phyloP scores from a whole-genome alignment of 1,140 invertebrate species.

The Nymphalis io region DNA sequence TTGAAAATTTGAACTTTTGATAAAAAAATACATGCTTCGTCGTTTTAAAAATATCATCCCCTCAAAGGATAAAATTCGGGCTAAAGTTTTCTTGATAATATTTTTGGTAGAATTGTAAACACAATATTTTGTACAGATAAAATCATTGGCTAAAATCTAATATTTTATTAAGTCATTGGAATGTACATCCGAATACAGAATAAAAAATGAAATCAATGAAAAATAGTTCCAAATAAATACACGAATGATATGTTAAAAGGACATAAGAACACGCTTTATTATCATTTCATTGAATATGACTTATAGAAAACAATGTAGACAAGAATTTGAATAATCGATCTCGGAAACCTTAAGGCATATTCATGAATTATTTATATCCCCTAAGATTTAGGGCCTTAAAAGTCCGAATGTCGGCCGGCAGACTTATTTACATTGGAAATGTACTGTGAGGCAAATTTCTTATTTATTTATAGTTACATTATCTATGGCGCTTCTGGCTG shows the following conservation, averaged over 20 bases:
- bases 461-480: conserved; percentile 7
- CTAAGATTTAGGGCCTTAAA: conserved; percentile 34
- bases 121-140: no score
- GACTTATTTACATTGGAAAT: conserved; percentile 24
- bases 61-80: no score
- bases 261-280: not conserved
- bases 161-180: no score
- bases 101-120: no score
- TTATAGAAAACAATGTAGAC: conserved; percentile 5
- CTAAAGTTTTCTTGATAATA: no score
- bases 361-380: conserved; percentile 38
- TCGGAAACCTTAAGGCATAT: conserved; percentile 33
- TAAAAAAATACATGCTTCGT: no score
- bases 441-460: not conserved
- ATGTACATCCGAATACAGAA: no score
- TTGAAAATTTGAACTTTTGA: no score
- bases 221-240: not conserved
- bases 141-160: no score
- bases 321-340: conserved; percentile 32
- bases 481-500: not conserved
- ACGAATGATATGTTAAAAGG: not conserved
- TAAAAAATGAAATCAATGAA: not conserved
- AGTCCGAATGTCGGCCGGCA: conserved; percentile 15
- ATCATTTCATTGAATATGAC: conserved; percentile 9
- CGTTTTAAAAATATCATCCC: no score